Evolutionary conservation across 2,797 vertebrate species (phyloP).

Genomic region (Tokudaia tokunoshimensis): DNA sequence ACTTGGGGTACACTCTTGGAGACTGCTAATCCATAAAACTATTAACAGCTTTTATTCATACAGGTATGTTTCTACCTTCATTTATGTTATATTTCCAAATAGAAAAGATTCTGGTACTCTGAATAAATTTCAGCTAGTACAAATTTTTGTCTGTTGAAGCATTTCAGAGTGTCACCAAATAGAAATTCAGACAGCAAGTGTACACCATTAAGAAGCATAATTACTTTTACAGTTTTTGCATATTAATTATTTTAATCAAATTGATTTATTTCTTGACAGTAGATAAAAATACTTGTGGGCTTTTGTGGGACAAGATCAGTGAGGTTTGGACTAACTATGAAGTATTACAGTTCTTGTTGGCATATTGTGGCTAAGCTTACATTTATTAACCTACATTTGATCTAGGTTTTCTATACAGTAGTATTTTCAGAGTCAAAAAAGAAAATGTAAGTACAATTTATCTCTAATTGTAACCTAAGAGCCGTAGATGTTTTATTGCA

Average conservation of each 20-base stretch:
- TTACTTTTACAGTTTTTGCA: neutral
- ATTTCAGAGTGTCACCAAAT: slow-evolving; percentile 49
- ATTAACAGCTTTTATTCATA: slow-evolving; percentile 65
- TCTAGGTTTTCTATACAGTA: slow-evolving; percentile 6
- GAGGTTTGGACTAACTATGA: neutral
- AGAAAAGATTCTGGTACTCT: slow-evolving; percentile 16
- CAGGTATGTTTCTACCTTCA: slow-evolving; percentile 37
- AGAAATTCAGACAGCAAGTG: slow-evolving; percentile 7
- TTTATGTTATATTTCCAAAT: slow-evolving; percentile 55
- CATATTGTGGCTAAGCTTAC: neutral
- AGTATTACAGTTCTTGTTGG: neutral
- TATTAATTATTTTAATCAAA: neutral
- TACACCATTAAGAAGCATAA: neutral
- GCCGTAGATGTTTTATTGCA: neutral
- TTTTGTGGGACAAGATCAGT: neutral
- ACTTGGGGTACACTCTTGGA: slow-evolving; percentile 55
- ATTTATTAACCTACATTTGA: slow-evolving; percentile 28
- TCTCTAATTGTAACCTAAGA: neutral
- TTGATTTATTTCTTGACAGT: neutral
- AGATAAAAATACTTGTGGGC: neutral
- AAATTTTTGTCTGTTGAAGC: slow-evolving; percentile 34
- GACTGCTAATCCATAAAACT: slow-evolving; percentile 51
- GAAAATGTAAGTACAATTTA: neutral
- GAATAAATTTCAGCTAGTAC: neutral
- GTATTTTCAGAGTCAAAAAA: neutral